Conservation (phyloP, 2,888 invertebrate species). For the Ceramica pisi region DNA sequence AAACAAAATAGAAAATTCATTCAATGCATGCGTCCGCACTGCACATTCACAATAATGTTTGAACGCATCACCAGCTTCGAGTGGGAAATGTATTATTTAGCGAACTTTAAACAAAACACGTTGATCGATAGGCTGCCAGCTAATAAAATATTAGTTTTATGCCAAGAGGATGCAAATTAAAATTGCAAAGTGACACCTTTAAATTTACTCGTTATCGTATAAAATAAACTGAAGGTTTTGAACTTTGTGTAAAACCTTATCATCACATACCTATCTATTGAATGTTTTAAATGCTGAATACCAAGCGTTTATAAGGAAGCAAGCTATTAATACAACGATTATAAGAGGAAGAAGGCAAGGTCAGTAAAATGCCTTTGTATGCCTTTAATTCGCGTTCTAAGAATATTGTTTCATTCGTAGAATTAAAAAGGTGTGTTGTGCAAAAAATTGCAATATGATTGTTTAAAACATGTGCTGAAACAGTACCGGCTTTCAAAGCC, state of each 20-base stretch:
- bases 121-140: slow-evolving; percentile 69
- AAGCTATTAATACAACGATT: background rate
- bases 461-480: slow-evolving; percentile 1
- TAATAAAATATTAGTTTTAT: slow-evolving; percentile 79
- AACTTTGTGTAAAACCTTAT: slow-evolving; percentile 45
- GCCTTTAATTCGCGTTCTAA: slow-evolving; percentile 4
- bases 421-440: background rate
- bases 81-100: slow-evolving; percentile 60
- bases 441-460: background rate
- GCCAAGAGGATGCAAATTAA: slow-evolving; percentile 78
- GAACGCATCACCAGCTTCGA: slow-evolving; percentile 47
- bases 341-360: slow-evolving; percentile 27
- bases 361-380: slow-evolving; percentile 21
- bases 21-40: background rate
- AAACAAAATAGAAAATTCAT: slow-evolving; percentile 20
- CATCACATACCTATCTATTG: slow-evolving; percentile 43
- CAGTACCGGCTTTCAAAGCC: background rate
- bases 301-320: slow-evolving; percentile 15
- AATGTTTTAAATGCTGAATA: slow-evolving; percentile 23
- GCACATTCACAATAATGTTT: slow-evolving; percentile 38
- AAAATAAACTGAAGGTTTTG: slow-evolving; percentile 29
- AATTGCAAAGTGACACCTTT: slow-evolving; percentile 70
- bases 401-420: slow-evolving; percentile 19
- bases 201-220: slow-evolving; percentile 46
- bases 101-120: slow-evolving; percentile 61